These are phyloP conservation scores for Heliornis fulica DNA, from an alignment of 2,113 vertebrate genomes.

Conservation along the genomic window DNA sequence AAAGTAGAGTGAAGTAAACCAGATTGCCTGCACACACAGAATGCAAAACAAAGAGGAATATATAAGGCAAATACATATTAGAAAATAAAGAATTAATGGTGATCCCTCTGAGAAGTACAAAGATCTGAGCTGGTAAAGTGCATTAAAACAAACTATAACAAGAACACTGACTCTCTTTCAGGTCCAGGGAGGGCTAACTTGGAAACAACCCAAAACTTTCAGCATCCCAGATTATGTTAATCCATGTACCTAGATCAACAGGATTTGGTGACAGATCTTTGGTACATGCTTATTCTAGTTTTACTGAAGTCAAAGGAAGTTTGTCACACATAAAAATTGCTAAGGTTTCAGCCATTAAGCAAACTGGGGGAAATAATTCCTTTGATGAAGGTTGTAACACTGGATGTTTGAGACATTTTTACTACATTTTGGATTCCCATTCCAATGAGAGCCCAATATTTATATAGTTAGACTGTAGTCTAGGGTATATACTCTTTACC, in stretches of 20 bases:
- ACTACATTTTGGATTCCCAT: neutral
- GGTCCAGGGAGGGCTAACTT: neutral
- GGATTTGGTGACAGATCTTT: neutral
- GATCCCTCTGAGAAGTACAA: neutral
- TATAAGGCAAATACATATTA: neutral
- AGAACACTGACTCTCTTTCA: neutral
- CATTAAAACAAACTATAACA: neutral
- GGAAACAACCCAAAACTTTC: neutral
- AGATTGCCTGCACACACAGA: neutral
- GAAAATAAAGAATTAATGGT: neutral
- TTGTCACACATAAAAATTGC: neutral
- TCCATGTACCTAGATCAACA: neutral
- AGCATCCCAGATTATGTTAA: neutral
- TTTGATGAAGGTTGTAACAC: neutral
- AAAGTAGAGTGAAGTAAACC: neutral
- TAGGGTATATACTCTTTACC: neutral
- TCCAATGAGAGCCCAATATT: neutral
- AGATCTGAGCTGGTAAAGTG: neutral
- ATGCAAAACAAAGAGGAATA: neutral
- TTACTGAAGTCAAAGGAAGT: neutral
- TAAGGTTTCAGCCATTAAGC: neutral
- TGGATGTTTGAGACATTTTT: neutral
- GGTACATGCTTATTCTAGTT: neutral
- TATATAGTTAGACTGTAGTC: neutral
- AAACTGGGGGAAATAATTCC: neutral